Evolutionary conservation across 2,797 vertebrate genomes (phyloP).

Genomic region (Megalops cyprinoides): DNA sequence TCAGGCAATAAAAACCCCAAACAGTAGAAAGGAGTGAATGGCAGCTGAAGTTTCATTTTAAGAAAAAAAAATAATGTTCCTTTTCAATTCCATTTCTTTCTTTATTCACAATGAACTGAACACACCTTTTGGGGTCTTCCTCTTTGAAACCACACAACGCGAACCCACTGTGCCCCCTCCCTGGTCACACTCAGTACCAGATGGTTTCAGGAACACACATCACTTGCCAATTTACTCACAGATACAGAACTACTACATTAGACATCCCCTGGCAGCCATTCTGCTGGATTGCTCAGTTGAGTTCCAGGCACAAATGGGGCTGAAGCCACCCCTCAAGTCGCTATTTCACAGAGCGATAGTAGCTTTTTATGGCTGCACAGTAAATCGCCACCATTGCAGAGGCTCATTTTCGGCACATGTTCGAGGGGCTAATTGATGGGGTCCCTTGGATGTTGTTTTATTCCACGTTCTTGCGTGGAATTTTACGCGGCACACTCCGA

Average conservation of each 20-base stretch:
- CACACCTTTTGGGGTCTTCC: neutral
- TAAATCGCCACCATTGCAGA: neutral
- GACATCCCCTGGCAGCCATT: neutral
- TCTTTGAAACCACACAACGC: neutral
- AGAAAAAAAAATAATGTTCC: too few relatives aligned
- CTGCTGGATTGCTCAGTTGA: too few relatives aligned
- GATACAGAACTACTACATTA: neutral
- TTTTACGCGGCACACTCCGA: slow-evolving; percentile 67
- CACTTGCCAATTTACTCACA: neutral
- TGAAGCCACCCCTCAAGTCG: neutral
- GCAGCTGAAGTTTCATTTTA: too few relatives aligned
- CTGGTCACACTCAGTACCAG: neutral
- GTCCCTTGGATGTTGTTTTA: slow-evolving; percentile 21
- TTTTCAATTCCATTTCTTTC: too few relatives aligned
- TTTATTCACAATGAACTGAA: neutral
- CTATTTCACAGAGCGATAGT: neutral
- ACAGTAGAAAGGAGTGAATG: too few relatives aligned
- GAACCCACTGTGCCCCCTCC: neutral
- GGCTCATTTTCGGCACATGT: slow-evolving; percentile 17
- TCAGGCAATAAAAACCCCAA: too few relatives aligned
- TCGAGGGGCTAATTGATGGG: slow-evolving; percentile 26
- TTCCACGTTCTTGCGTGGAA: slow-evolving; percentile 50
- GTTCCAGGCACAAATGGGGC: too few relatives aligned
- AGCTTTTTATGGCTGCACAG: neutral
- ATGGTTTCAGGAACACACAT: neutral